Evolutionary conservation across 2,113 vertebrate genomes (phyloP), one percentile per base, ranked within the genome.

Genomic region (Speoplatyrhinus poulsoni): DNA sequence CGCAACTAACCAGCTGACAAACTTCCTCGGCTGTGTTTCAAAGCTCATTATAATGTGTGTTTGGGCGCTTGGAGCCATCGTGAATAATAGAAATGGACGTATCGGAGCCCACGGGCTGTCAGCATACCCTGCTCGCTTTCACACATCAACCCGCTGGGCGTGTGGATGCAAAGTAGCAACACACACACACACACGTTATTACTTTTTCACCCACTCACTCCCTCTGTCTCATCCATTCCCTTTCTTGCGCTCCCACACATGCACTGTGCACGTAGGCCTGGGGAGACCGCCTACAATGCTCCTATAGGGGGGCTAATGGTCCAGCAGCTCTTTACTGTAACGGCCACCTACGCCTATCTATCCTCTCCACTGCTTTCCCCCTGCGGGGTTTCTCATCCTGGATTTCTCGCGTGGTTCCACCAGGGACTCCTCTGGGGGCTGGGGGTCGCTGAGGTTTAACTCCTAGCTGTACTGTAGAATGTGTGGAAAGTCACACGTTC

Each of bases 251-350:
- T 13, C 59, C 41, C 59, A 48, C 60, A 32, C 73, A 69, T 56
- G 68, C 55, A 64, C 60, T 17, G 19, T 46, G 12, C 63, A 70
- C 76, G 75, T 69, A 64, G 58, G 60, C 81, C 74, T 46, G 67
- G 78, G 72, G 72, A 72, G 63, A 52, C 83, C 75, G 71, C 89
- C 89, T 69, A 87, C 88, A 41, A 41, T 54, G 64, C 12, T 71
- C 77, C 88, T 83, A 80, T 80, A 8, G 46, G 85, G 83, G 82
- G 79, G 84, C 70, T 89, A 87, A 89, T 88, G 85, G 89, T 82
- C 75, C 87, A 11, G 70, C 70, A 82, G 79, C 12, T 13, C 64
- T 79, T 60, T 60, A 72, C 76, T 54, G 8, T 74, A 75, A 32
- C n/a, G 62, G 26, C 73, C 65, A 64, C 79, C 81, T 69, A 80